Evolutionary conservation across 2,113 vertebrate species (phyloP), one percentile per base, ranked within the genome.

Genomic region (Bubo blakistoni): DNA sequence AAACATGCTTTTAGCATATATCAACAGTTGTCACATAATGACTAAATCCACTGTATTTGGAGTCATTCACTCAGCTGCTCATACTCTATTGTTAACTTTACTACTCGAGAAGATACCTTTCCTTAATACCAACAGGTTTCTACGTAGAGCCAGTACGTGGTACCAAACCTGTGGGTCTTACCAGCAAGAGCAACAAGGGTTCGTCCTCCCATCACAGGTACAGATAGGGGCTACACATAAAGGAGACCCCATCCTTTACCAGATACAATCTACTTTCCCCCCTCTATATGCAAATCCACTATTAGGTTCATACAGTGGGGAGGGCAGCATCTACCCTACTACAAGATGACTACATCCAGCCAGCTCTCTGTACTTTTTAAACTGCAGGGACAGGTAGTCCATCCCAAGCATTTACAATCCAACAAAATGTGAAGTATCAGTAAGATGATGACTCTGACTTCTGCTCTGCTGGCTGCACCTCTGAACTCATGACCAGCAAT

Each of bases 81-180:
- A 0, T 16, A n/a, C 14, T 57, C 32, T 65, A 3, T 6, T 44
- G 18, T 16, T 54, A 2, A 6, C 26, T 42, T 76, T 24, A 12
- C 20, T 52, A 38, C n/a, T 42, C 38, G 8, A 67, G 32, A 65
- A 76, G n/a, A 20, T 8, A 27, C 11, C 21, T 44, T 86, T 40
- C 49, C 54, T 67, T 66, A 76, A 26, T 3, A 38, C 9, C 1
- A 4, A 21, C 11, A 47, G 71, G 38, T 21, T 71, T 38, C 77
- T 16, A 6, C 6, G 9, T 38, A 96, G 27, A 65, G 18, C 8
- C 36, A 61, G 16, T 1, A 34, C 0, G 0, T 9, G 34, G 34
- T 52, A 86, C 27, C 46, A 77, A 69, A 34, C 19, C 19, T 11
- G 8, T 7, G 7, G 10, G 30, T 90, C 54, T 42, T 42, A 18